phyloP scores from a whole-genome alignment of 2,888 invertebrate genomes.

The Physocephala rufipes region DNA sequence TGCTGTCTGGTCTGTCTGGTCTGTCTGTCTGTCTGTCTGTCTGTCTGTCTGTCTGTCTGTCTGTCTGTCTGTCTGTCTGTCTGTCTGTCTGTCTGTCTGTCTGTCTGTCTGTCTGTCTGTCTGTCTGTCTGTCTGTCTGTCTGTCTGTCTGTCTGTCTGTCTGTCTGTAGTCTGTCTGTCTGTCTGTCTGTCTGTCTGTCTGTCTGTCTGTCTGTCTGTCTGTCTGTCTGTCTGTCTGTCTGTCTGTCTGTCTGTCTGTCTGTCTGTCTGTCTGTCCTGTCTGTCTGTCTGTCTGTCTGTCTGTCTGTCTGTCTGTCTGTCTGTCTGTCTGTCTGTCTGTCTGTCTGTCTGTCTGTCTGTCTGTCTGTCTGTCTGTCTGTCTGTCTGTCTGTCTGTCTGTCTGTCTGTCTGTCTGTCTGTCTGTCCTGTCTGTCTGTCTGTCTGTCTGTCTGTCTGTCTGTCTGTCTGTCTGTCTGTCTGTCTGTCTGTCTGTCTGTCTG shows the following conservation, averaged over 20 bases:
- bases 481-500: not conserved
- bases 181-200: slow-evolving; percentile 16
- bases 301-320: slow-evolving; percentile 16
- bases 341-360: slow-evolving; percentile 16
- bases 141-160: slow-evolving; percentile 16
- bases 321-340: slow-evolving; percentile 13
- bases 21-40: slow-evolving; percentile 13
- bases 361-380: slow-evolving; percentile 11
- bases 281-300: slow-evolving; percentile 30
- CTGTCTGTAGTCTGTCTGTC: slow-evolving; percentile 20
- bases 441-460: not conserved
- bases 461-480: not conserved
- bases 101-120: slow-evolving; percentile 23
- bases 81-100: not conserved
- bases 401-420: slow-evolving; percentile 1
- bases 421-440: not conserved
- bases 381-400: slow-evolving; percentile 1
- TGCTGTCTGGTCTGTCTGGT: too few species aligned
- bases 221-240: slow-evolving; percentile 13
- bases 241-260: slow-evolving; percentile 16
- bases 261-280: not conserved
- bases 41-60: not conserved
- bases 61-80: not conserved
- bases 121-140: not conserved
- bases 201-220: slow-evolving; percentile 9